Conservation (phyloP, 2,888 invertebrate genomes). For the Leptura quadrifasciata region DNA sequence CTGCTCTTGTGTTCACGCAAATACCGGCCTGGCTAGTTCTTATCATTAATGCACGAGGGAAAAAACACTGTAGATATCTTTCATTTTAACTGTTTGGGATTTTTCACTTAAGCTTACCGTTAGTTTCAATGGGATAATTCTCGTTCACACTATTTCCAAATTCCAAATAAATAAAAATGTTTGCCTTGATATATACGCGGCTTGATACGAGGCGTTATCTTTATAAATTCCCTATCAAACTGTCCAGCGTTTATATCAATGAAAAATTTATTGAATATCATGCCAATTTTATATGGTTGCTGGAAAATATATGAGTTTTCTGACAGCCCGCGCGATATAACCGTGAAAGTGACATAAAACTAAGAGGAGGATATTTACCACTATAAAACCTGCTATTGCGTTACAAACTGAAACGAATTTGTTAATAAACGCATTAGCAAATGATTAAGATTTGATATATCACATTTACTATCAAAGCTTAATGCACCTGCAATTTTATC, state of each 20-base stretch:
- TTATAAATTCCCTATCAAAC: conserved; percentile 25
- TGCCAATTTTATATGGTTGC: conserved; percentile 14
- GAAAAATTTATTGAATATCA: conserved; percentile 24
- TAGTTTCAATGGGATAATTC: neutral
- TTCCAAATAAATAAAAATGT: conserved; percentile 24
- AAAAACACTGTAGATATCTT: neutral
- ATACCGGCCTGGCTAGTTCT: conserved; percentile 30
- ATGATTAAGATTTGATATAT: neutral
- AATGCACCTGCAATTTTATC: too few relatives aligned
- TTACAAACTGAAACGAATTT: neutral
- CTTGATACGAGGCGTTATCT: conserved; percentile 19
- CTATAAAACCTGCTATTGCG: neutral
- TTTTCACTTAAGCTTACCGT: conserved; percentile 8
- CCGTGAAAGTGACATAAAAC: conserved; percentile 10
- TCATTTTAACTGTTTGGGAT: neutral
- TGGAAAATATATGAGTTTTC: conserved; percentile 32
- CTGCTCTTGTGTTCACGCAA: conserved; percentile 43
- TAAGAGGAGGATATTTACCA: conserved; percentile 5
- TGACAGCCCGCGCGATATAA: neutral
- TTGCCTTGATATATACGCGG: neutral
- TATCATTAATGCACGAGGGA: conserved; percentile 20
- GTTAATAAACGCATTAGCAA: neutral
- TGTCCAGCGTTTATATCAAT: conserved; percentile 20
- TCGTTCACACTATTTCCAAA: neutral
- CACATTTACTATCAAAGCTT: neutral